Conservation (phyloP, 2,113 vertebrate genomes). For the Apodemus sylvaticus region DNA sequence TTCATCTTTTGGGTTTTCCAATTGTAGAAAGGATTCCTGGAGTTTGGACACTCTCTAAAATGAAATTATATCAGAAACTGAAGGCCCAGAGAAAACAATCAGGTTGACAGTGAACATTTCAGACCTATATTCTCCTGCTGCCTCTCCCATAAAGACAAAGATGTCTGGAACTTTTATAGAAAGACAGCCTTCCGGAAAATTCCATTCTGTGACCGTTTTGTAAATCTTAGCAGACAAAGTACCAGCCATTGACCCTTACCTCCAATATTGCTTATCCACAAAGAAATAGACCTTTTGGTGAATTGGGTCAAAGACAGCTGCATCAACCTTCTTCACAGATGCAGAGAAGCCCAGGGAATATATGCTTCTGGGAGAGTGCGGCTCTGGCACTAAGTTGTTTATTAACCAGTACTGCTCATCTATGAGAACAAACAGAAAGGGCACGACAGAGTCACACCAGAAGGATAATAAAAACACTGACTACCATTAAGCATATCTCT, state of each 20-base stretch:
- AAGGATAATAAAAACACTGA: not conserved
- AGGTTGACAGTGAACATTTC: not conserved
- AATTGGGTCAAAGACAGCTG: constrained; percentile 89
- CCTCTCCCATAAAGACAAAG: not conserved
- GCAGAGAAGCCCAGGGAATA: constrained; percentile 91
- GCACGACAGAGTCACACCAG: not conserved
- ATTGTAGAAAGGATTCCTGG: not conserved
- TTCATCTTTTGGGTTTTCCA: not conserved
- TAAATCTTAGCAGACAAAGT: not conserved
- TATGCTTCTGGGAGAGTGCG: constrained; percentile 91
- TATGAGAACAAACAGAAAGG: constrained; percentile 55
- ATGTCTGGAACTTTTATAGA: not conserved
- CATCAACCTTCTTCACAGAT: constrained; percentile 89
- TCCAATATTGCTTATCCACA: constrained; percentile 91
- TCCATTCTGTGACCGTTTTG: not conserved
- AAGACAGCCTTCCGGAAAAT: not conserved
- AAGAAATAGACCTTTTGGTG: constrained; percentile 92
- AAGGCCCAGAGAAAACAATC: not conserved
- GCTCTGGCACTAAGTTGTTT: constrained; percentile 86
- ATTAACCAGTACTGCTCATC: constrained; percentile 90
- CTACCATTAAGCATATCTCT: not conserved
- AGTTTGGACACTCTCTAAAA: not conserved
- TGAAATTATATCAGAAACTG: not conserved
- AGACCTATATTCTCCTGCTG: not conserved
- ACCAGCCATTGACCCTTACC: constrained; percentile 83